Evolutionary conservation across 2,888 invertebrate genomes (phyloP).

Genomic region (Eupithecia centaureata): DNA sequence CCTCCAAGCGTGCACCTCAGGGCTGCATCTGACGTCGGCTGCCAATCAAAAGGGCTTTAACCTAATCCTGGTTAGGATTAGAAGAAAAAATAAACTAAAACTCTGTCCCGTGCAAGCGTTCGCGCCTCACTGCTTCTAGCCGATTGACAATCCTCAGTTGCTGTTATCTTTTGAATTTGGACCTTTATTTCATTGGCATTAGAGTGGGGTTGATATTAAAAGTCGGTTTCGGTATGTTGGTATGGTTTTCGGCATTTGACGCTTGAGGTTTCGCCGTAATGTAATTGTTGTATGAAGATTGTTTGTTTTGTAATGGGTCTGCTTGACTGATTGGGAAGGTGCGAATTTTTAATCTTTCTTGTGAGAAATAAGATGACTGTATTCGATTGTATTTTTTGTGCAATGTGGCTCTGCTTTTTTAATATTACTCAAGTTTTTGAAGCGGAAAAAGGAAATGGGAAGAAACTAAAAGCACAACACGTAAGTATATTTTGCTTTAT

Average conservation of each 20-base stretch:
- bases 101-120: slow-evolving; percentile 79
- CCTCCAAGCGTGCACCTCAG: slow-evolving; percentile 49
- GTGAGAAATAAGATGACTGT: slow-evolving; percentile 29
- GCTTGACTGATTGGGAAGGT: slow-evolving; percentile 59
- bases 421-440: not conserved
- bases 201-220: slow-evolving; percentile 10
- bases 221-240: slow-evolving; percentile 23
- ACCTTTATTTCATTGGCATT: slow-evolving; percentile 37
- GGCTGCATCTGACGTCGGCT: slow-evolving; percentile 79
- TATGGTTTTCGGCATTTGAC: slow-evolving; percentile 65
- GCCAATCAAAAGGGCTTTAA: slow-evolving; percentile 82
- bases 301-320: slow-evolving; percentile 71
- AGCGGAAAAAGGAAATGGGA: not conserved
- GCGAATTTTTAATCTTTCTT: slow-evolving; percentile 51
- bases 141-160: slow-evolving; percentile 14
- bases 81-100: slow-evolving; percentile 77
- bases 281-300: slow-evolving; percentile 77
- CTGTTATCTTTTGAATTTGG: slow-evolving; percentile 36
- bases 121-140: slow-evolving; percentile 72
- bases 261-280: slow-evolving; percentile 79
- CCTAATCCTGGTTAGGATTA: slow-evolving; percentile 82
- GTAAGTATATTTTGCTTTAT: too few relatives aligned
- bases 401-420: slow-evolving; percentile 23
- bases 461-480: not conserved
- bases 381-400: slow-evolving; percentile 43